phyloP scores from a whole-genome alignment of 2,797 vertebrate genomes.

The Aerospiza tachiro region DNA sequence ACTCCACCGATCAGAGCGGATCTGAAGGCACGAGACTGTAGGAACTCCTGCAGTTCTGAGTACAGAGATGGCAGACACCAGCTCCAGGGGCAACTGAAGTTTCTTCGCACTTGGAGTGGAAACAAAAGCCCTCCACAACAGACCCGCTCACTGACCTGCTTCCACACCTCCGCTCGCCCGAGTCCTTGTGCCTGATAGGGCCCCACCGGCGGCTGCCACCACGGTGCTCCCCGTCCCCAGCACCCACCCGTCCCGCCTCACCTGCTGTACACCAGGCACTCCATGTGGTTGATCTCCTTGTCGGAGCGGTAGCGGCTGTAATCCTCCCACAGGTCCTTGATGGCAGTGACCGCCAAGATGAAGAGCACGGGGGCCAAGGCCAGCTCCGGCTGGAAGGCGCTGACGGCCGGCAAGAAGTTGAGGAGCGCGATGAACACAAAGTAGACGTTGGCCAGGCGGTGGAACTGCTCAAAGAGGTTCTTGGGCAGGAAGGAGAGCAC shows the following conservation, averaged over 20 bases:
- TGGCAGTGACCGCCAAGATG: slow-evolving; percentile 92
- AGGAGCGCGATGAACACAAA: slow-evolving; percentile 95
- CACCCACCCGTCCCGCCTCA: slow-evolving; percentile 35
- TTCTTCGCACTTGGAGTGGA: not conserved
- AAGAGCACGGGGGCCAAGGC: slow-evolving; percentile 94
- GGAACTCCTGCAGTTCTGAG: not conserved
- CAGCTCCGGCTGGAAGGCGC: slow-evolving; percentile 93
- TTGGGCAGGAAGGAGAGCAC: slow-evolving; percentile 93
- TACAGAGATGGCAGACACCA: not conserved
- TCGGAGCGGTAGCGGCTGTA: slow-evolving; percentile 92
- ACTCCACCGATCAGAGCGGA: rapidly evolving
- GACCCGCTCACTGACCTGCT: not conserved
- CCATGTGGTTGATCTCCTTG: slow-evolving; percentile 95
- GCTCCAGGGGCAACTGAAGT: not conserved
- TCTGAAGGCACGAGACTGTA: not conserved
- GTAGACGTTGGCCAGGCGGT: slow-evolving; percentile 95
- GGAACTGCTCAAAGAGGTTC: slow-evolving; percentile 97
- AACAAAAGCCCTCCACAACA: rapidly evolving
- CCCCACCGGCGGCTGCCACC: rapidly evolving
- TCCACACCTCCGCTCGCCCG: rapidly evolving
- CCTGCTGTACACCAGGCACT: slow-evolving; percentile 94
- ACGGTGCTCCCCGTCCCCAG: rapidly evolving
- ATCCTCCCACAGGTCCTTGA: slow-evolving; percentile 98
- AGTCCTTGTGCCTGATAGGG: rapidly evolving
- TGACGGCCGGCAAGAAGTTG: slow-evolving; percentile 92